Percentiles rank a stretch among this genome's conserved stretches.
These are phyloP conservation scores for Brachylomia viminalis DNA, from an alignment of 2,888 invertebrate genomes.

Conservation along the genomic window DNA sequence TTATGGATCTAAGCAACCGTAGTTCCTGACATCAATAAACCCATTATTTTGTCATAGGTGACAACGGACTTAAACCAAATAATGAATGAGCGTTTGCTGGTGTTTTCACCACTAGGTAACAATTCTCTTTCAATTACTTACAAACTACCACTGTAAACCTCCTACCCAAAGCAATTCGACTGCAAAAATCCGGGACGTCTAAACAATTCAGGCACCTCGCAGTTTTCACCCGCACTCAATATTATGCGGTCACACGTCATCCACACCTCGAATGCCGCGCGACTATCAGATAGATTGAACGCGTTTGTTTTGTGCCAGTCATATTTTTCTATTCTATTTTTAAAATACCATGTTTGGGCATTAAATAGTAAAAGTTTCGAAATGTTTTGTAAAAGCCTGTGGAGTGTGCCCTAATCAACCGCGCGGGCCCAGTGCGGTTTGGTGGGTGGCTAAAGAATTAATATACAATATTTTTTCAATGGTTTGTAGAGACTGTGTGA, in stretches of 20 bases:
- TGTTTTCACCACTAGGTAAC: background rate
- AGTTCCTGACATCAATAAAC: background rate
- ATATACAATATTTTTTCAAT: background rate
- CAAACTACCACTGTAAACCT: background rate
- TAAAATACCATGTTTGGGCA: background rate
- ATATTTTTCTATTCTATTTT: background rate
- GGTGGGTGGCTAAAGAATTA: background rate
- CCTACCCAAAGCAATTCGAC: background rate
- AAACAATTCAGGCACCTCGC: background rate
- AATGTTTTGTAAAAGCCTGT: background rate
- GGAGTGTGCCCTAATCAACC: background rate
- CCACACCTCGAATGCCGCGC: constrained; percentile 26
- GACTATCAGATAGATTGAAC: constrained; percentile 46
- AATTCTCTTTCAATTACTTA: background rate
- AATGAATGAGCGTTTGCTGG: background rate
- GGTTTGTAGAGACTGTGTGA: background rate
- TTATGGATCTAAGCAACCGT: too few species aligned
- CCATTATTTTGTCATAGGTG: background rate
- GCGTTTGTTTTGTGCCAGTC: constrained; percentile 25
- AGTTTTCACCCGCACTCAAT: constrained; percentile 25
- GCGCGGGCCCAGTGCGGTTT: background rate
- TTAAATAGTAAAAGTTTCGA: background rate
- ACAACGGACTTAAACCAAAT: background rate
- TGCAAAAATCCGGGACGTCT: constrained; percentile 5
- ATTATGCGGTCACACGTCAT: constrained; percentile 23